These are phyloP conservation scores for Alosa sapidissima DNA, from an alignment of 2,797 vertebrate species.

Conservation along the genomic window DNA sequence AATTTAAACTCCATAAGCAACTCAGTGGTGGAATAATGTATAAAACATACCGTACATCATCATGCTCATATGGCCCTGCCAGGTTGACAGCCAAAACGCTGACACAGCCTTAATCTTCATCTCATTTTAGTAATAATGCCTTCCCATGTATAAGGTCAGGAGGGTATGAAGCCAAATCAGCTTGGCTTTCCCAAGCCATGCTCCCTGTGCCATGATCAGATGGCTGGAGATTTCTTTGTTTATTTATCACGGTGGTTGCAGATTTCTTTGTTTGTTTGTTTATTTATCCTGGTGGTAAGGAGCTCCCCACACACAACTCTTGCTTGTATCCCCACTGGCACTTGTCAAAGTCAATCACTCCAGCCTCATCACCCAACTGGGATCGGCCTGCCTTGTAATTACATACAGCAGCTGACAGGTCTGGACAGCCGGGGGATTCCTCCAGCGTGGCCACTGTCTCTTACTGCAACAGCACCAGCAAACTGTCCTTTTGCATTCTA, in stretches of 20 bases:
- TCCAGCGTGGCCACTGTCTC: background rate
- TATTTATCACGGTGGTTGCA: background rate
- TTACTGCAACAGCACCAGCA: background rate
- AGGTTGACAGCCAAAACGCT: background rate
- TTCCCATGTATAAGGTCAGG: background rate
- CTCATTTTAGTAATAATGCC: background rate
- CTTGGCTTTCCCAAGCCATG: background rate
- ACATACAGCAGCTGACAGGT: slow-evolving; percentile 33
- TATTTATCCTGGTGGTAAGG: background rate
- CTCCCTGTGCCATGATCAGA: background rate
- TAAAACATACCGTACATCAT: background rate
- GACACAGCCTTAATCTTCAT: background rate
- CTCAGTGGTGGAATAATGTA: background rate
- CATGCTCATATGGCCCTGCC: background rate
- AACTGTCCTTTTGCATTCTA: background rate
- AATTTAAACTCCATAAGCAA: background rate
- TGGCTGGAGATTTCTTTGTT: background rate
- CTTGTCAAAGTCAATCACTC: slow-evolving; percentile 47
- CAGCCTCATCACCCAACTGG: slow-evolving; percentile 43
- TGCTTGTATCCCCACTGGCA: slow-evolving; percentile 38
- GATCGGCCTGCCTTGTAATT: slow-evolving; percentile 44
- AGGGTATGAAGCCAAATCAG: background rate
- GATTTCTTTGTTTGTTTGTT: background rate
- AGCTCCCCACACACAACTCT: slow-evolving; percentile 35
- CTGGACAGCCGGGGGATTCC: slow-evolving; percentile 3